Conservation (phyloP, 2,888 invertebrate species). For the Trichogramma evanescens region DNA sequence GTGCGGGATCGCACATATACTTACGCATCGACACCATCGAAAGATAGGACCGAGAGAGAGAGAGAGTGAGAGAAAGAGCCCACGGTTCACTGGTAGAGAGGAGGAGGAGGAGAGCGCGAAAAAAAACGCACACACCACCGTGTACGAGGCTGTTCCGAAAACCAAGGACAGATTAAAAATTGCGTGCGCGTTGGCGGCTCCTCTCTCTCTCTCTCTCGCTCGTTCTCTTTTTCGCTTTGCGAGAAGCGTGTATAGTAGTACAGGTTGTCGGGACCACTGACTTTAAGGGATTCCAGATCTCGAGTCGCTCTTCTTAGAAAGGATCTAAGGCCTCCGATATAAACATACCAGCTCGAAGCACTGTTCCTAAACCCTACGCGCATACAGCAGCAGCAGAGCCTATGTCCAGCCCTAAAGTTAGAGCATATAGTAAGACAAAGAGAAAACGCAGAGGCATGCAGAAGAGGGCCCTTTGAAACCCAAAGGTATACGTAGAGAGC, state of each 20-base stretch:
- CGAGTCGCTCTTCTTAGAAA: conserved; percentile 21
- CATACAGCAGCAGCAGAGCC: background rate
- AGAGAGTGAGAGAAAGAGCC: conserved; percentile 1
- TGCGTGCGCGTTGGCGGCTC: conserved; percentile 6
- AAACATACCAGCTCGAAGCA: background rate
- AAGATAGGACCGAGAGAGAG: background rate
- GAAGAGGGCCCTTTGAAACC: background rate
- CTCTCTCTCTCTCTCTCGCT: background rate
- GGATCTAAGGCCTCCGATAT: conserved; percentile 17
- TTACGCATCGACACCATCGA: background rate
- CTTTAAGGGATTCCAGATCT: conserved; percentile 20
- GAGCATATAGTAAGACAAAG: conserved; percentile 10
- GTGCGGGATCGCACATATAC: background rate
- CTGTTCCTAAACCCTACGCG: too few relatives aligned
- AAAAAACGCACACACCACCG: background rate
- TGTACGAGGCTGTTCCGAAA: too few relatives aligned
- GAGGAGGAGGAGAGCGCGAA: background rate
- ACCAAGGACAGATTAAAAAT: conserved; percentile 20
- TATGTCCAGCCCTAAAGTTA: too few relatives aligned
- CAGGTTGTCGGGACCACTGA: conserved; percentile 18
- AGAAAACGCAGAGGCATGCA: conserved; percentile 11
- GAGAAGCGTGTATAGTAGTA: too few relatives aligned
- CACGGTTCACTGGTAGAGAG: background rate
- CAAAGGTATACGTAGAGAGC: background rate
- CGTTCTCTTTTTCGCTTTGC: too few relatives aligned